Evolutionary conservation across 2,888 invertebrate genomes (phyloP).

Genomic region (Lottia scabra): DNA sequence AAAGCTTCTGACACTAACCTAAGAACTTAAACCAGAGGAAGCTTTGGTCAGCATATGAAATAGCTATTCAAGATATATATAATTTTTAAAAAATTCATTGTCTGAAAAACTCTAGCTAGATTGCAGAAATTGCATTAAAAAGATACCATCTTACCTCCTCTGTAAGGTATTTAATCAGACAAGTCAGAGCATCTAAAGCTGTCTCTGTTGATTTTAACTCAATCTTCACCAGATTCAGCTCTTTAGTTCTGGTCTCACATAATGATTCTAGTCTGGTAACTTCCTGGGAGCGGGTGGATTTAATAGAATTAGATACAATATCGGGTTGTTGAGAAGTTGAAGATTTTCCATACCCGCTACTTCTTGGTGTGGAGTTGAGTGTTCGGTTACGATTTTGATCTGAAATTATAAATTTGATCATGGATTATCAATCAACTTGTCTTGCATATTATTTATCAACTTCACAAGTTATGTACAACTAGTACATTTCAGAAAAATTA

Average conservation of each 20-base stretch:
- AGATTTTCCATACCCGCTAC: conserved; percentile 24
- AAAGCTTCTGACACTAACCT: too few species aligned
- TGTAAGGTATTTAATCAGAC: conserved; percentile 87
- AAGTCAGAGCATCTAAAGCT: conserved; percentile 85
- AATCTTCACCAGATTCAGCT: conserved; percentile 63
- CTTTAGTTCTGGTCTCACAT: conserved; percentile 69
- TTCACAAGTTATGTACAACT: too few species aligned
- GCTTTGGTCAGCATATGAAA: too few species aligned
- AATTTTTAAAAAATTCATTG: too few species aligned
- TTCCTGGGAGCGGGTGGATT: conserved; percentile 44
- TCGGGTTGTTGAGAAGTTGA: conserved; percentile 29
- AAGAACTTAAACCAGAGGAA: too few species aligned
- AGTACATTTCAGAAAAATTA: too few species aligned
- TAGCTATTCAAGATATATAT: too few species aligned
- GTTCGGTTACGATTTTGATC: conserved; percentile 53
- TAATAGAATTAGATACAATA: conserved; percentile 33
- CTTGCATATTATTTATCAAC: too few species aligned
- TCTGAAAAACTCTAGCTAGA: too few species aligned
- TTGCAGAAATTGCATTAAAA: too few species aligned
- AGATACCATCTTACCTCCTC: conserved; percentile 69
- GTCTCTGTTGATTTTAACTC: conserved; percentile 73
- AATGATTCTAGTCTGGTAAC: conserved; percentile 67
- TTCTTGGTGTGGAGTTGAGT: conserved; percentile 41
- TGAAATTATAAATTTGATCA: conserved; percentile 27
- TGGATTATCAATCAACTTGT: too few species aligned